Evolutionary conservation across 2,888 invertebrate genomes (phyloP).

Genomic region (Gymnosoma rotundatum): DNA sequence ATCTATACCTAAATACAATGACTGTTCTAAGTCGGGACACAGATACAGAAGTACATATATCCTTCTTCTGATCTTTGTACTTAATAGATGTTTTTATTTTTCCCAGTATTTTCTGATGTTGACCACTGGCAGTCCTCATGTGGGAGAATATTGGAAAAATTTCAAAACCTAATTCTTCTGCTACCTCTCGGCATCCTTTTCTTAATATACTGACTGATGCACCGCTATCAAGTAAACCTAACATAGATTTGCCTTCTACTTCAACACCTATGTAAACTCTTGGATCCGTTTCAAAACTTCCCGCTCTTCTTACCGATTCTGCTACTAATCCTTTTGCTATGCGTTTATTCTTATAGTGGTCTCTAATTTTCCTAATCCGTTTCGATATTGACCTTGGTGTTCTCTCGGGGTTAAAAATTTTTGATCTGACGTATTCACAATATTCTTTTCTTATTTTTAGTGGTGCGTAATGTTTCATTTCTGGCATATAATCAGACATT

Average conservation of each 20-base stretch:
- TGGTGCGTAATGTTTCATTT: not conserved
- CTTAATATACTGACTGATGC: conserved; percentile 2
- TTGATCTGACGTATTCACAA: not conserved
- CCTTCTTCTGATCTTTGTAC: not conserved
- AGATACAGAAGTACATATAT: not conserved
- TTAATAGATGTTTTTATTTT: not conserved
- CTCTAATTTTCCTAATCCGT: not conserved
- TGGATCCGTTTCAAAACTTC: not conserved
- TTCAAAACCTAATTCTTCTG: not conserved
- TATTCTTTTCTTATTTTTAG: not conserved
- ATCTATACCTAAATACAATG: not conserved
- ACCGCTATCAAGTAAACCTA: not conserved
- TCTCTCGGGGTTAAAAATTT: not conserved
- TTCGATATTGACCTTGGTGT: not conserved
- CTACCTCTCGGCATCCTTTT: not conserved
- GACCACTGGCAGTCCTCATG: not conserved
- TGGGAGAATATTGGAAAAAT: too few relatives aligned
- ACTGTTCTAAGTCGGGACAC: conserved; percentile 3
- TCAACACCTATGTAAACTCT: not conserved
- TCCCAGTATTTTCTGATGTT: not conserved
- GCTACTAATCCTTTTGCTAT: not conserved
- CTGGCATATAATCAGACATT: not conserved
- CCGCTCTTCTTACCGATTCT: not conserved
- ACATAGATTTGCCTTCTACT: not conserved
- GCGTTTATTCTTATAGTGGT: not conserved